Evolutionary conservation across 2,797 vertebrate species (phyloP).

Genomic region (Falco biarmicus): DNA sequence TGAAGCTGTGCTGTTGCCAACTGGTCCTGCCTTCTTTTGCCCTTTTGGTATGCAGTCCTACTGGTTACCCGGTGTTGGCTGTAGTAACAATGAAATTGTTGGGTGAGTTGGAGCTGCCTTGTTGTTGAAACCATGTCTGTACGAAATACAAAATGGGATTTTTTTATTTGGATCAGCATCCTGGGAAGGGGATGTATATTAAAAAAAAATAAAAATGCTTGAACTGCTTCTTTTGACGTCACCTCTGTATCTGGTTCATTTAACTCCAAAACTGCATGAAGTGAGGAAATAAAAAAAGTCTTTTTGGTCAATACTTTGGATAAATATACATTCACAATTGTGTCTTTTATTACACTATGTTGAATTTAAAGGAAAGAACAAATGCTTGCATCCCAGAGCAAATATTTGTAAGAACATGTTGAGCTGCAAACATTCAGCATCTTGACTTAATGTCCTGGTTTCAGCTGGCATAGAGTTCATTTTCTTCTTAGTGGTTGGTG

Average conservation of each 20-base stretch:
- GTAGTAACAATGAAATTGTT: background rate
- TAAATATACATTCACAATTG: background rate
- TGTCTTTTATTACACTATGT: background rate
- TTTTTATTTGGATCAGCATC: background rate
- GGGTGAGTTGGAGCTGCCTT: background rate
- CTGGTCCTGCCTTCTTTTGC: background rate
- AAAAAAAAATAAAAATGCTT: background rate
- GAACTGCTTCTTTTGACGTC: background rate
- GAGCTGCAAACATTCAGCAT: background rate
- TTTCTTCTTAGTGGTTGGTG: too few relatives aligned
- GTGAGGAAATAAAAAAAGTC: background rate
- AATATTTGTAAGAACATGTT: background rate
- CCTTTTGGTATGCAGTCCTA: background rate
- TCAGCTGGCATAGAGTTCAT: too few relatives aligned
- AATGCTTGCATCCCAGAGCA: background rate
- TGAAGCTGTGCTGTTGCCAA: background rate
- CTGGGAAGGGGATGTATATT: background rate
- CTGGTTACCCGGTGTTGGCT: background rate
- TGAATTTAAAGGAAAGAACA: background rate
- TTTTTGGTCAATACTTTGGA: background rate
- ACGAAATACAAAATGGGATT: background rate
- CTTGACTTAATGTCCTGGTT: background rate
- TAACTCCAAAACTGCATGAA: background rate
- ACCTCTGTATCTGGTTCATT: background rate
- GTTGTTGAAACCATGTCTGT: background rate